phyloP scores from a whole-genome alignment of 2,113 vertebrate species.

The Elachura formosa region DNA sequence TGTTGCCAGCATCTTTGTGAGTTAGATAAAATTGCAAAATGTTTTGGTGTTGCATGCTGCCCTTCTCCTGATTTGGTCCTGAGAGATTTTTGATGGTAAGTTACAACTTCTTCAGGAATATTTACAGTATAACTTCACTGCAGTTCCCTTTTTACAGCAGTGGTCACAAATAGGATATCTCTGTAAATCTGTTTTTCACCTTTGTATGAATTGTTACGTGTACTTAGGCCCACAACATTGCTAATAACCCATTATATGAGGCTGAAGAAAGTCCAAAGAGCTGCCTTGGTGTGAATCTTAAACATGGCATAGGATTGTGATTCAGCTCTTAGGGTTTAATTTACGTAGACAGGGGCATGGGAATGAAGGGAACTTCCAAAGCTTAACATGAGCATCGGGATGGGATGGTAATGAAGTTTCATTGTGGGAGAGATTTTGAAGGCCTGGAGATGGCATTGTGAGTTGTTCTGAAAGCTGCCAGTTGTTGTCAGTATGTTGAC shows the following conservation, averaged over 20 bases:
- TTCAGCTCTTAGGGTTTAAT: not conserved
- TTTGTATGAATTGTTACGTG: not conserved
- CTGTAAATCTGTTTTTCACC: not conserved
- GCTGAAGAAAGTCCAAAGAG: not conserved
- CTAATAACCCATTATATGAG: not conserved
- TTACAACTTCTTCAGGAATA: not conserved
- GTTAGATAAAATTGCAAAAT: not conserved
- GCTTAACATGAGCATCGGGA: not conserved
- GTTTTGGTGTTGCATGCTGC: not conserved
- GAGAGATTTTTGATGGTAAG: not conserved
- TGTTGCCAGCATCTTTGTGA: not conserved
- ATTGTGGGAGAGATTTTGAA: not conserved
- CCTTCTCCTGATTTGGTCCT: not conserved
- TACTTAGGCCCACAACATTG: not conserved
- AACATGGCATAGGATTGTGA: not conserved
- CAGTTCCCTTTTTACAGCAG: not conserved
- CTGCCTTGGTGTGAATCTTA: not conserved
- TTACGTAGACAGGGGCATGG: no score
- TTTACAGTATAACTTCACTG: not conserved
- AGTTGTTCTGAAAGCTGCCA: slow-evolving; percentile 29
- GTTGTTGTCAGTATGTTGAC: slow-evolving; percentile 55
- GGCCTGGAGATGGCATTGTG: slow-evolving; percentile 37
- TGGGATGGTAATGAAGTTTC: not conserved
- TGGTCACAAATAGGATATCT: not conserved
- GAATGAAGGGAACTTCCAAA: not conserved